Conservation (phyloP, 2,797 vertebrate genomes). For the Acanthurus lineatus region DNA sequence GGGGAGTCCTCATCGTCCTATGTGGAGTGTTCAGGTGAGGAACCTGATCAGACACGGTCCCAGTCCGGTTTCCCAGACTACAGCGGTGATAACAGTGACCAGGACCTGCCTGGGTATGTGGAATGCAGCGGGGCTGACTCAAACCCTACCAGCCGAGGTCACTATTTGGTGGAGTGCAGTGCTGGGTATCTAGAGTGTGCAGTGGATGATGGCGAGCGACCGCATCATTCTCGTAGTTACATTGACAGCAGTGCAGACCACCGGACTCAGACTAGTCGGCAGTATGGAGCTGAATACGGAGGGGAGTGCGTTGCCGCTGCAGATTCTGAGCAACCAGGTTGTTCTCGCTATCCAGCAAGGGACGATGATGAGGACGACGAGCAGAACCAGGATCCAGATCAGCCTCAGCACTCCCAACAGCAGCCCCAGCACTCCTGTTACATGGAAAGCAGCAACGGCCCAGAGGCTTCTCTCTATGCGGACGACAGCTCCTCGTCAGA, state of each 20-base stretch:
- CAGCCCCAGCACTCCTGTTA: constrained; percentile 84
- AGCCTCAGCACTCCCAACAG: constrained; percentile 80
- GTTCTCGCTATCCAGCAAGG: constrained; percentile 72
- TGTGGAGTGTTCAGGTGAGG: constrained; percentile 80
- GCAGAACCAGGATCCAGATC: constrained; percentile 81
- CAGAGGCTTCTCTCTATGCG: constrained; percentile 78
- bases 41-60: constrained; percentile 83
- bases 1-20: constrained; percentile 84
- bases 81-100: constrained; percentile 84
- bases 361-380: constrained; percentile 78
- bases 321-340: constrained; percentile 82
- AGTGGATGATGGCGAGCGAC: constrained; percentile 64
- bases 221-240: constrained; percentile 82
- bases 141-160: constrained; percentile 73
- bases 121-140: constrained; percentile 85
- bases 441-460: constrained; percentile 81
- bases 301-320: constrained; percentile 76
- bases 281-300: constrained; percentile 66
- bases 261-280: constrained; percentile 69
- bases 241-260: constrained; percentile 88
- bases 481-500: constrained; percentile 83
- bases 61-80: constrained; percentile 83
- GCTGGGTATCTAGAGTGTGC: constrained; percentile 78
- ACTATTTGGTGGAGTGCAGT: constrained; percentile 85
- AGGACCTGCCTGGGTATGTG: constrained; percentile 83